Evolutionary conservation across 2,113 vertebrate genomes (phyloP), one percentile per base, ranked within the genome.

Genomic region (Phasianus colchicus): DNA sequence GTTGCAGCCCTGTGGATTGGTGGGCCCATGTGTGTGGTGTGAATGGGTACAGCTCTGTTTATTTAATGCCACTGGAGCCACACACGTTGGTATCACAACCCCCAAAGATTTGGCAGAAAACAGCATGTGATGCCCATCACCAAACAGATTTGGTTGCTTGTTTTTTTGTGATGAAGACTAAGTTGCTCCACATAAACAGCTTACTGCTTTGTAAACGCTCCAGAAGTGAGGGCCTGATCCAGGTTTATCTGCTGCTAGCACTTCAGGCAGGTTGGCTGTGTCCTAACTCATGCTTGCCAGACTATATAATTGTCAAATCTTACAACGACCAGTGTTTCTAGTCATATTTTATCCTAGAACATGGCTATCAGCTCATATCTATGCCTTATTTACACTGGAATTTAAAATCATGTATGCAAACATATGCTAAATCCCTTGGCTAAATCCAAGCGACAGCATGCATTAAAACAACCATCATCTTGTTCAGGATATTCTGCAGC

Each of bases 11-110:
- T 50, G 42, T 47, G 64, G 54, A 11, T 14, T n/a, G 32, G 14
- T 18, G 22, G 27, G 4, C 7, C 45, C 0, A 0, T 2, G 3
- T 21, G 36, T 29, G 38, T 0, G 1, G 57, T 54, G 27, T 54
- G 32, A 79, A 61, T 65, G 17, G 17, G 17, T 15, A 82, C 71
- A 52, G 57, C 10, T 12, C 18, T 55, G 36, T 11, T 64, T 82
- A 45, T 75, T 85, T 72, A 82, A 69, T 34, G 27, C 30, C 38
- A 18, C 6, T 1, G 1, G 34, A 71, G 34, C 36, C 42, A 75
- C 43, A 67, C 11, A 25, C 5, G 7, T 10, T 1, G 0, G 71
- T 55, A 82, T 36, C 55, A 27, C 47, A 63, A 4, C 8, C 6
- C 6, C 17, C 22, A 58, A 4, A 36, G 69, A 40, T 19, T 8